Conservation (phyloP, 2,113 vertebrate genomes). For the Tetrao urogallus region DNA sequence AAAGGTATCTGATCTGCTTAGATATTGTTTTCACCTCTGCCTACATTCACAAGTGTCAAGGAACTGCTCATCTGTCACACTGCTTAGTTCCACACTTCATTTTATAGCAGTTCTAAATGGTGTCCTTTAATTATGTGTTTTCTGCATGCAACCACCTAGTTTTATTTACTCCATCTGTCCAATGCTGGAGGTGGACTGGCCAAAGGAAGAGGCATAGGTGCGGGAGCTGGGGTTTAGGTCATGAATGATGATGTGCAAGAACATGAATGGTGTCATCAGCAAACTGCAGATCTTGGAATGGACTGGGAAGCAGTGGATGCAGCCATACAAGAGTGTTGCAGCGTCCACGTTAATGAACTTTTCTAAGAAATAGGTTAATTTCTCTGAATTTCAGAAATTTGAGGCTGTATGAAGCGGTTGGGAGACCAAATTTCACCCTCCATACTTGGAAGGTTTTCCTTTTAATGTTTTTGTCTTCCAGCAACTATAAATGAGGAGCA, state of each 20-base stretch:
- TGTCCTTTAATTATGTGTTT: background rate
- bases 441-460: background rate
- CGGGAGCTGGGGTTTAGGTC: background rate
- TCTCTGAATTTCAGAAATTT: background rate
- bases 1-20: background rate
- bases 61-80: background rate
- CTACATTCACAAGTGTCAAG: too few species aligned
- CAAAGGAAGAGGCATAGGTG: background rate
- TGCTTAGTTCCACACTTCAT: background rate
- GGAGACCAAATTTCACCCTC: background rate
- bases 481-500: background rate
- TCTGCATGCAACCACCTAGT: background rate
- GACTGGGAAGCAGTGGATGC: background rate
- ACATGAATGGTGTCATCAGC: accelerated
- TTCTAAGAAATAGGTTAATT: background rate
- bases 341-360: background rate
- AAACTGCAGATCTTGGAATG: background rate
- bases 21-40: background rate
- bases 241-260: accelerated
- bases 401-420: background rate
- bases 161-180: background rate
- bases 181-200: background rate
- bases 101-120: background rate
- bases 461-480: background rate
- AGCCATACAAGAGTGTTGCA: background rate